Conservation (phyloP, 2,797 vertebrate genomes). For the Phoeniculus purpureus region DNA sequence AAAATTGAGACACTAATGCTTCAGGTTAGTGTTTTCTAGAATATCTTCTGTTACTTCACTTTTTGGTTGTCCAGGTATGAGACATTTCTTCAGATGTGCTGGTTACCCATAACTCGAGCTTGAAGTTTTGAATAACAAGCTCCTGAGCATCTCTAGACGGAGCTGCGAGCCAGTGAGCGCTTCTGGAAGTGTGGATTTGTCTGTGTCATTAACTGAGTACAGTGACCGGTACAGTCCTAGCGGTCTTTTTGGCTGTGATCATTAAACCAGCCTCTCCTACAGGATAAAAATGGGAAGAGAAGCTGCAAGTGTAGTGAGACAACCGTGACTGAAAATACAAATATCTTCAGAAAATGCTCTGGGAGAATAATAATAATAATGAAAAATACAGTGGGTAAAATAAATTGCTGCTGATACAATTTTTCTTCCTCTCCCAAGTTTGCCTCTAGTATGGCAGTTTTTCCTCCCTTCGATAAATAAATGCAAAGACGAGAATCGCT, state of each 20-base stretch:
- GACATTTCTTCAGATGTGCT: conserved; percentile 37
- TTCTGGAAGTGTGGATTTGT: conserved; percentile 17
- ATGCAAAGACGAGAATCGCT: conserved; percentile 66
- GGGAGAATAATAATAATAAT: conserved; percentile 58
- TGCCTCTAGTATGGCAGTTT: conserved; percentile 63
- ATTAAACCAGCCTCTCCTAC: conserved; percentile 46
- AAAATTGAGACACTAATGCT: background rate
- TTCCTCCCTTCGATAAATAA: conserved; percentile 57
- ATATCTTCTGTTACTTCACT: conserved; percentile 17
- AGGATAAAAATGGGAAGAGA: background rate
- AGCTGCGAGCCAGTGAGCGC: background rate
- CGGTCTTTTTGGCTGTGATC: conserved; percentile 28
- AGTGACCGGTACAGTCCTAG: conserved; percentile 41
- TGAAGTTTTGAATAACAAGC: conserved; percentile 60
- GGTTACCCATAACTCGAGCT: conserved; percentile 22
- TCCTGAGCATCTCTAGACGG: conserved; percentile 27
- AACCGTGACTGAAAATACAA: conserved; percentile 51
- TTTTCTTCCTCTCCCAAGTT: conserved; percentile 62
- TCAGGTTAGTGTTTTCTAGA: conserved; percentile 18
- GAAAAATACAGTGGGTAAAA: conserved; percentile 42
- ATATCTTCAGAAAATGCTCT: conserved; percentile 51
- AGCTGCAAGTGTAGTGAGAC: conserved; percentile 11
- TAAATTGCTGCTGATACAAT: conserved; percentile 54
- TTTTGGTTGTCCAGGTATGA: background rate
- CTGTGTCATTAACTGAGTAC: conserved; percentile 7